Evolutionary conservation across 2,888 invertebrate genomes (phyloP).

Genomic region (Polydrusus pterygomalis): DNA sequence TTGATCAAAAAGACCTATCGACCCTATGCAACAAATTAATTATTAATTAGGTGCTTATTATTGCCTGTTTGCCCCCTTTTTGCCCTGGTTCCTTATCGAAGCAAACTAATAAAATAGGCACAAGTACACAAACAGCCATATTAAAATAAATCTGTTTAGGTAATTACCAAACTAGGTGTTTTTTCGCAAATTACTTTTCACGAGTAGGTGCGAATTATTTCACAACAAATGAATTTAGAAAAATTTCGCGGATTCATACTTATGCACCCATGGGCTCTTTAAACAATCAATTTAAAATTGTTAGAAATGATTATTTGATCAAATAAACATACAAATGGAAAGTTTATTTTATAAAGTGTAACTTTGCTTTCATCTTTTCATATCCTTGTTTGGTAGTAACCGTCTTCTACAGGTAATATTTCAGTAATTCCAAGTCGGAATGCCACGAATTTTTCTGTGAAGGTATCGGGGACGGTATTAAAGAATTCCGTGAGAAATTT

Average conservation of each 20-base stretch:
- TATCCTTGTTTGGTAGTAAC: constrained; percentile 57
- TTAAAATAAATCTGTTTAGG: not conserved
- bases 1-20: too few relatives aligned
- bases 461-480: not conserved
- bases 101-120: too few relatives aligned
- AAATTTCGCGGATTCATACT: not conserved
- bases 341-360: constrained; percentile 45
- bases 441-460: constrained; percentile 35
- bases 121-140: too few relatives aligned
- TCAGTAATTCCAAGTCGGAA: constrained; percentile 19
- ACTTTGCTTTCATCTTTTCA: constrained; percentile 55
- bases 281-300: constrained; percentile 24
- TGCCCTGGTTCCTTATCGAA: too few relatives aligned
- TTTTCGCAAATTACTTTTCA: constrained; percentile 13
- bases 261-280: constrained; percentile 15
- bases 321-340: constrained; percentile 45
- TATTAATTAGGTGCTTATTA: too few relatives aligned
- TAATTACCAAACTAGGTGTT: constrained; percentile 1
- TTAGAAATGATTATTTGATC: constrained; percentile 32
- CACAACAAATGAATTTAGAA: constrained; percentile 12
- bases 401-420: constrained; percentile 36
- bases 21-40: too few relatives aligned
- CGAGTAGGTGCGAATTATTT: constrained; percentile 23
- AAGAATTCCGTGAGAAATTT: not conserved
- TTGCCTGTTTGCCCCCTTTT: too few relatives aligned